phyloP scores from a whole-genome alignment of 2,113 vertebrate species.

The Petrocephalus zakoni region DNA sequence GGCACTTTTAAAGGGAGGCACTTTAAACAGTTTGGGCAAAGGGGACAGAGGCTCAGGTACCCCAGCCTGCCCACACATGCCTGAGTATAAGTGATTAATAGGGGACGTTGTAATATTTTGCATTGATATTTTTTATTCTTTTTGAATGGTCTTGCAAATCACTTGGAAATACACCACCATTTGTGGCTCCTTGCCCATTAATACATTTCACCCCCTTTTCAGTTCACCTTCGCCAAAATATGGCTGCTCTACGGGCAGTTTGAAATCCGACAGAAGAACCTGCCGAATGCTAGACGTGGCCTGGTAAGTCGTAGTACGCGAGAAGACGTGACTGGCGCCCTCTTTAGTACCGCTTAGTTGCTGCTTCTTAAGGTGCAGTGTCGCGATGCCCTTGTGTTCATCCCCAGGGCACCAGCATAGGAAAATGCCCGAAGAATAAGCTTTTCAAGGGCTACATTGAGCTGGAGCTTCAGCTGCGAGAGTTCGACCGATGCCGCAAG shows the following conservation, averaged over 20 bases:
- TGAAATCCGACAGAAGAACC: conserved; percentile 94
- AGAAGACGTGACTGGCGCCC: background rate
- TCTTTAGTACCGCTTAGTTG: background rate
- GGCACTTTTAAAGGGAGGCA: background rate
- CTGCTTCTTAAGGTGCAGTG: background rate
- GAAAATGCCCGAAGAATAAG: conserved; percentile 95
- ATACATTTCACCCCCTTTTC: conserved; percentile 36
- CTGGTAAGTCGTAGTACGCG: conserved; percentile 72
- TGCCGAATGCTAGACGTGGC: conserved; percentile 76
- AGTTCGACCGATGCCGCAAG: conserved; percentile 95
- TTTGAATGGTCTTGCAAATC: background rate
- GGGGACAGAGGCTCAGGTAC: background rate
- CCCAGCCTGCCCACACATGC: background rate
- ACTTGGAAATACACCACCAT: background rate
- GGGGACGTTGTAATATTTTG: background rate
- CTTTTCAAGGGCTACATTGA: conserved; percentile 98
- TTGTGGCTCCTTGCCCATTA: background rate
- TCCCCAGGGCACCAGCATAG: conserved; percentile 80
- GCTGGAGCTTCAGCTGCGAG: conserved; percentile 86
- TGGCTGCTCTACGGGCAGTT: conserved; percentile 90
- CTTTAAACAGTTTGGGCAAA: background rate
- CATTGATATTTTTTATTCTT: background rate
- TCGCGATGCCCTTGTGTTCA: background rate
- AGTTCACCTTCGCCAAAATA: conserved; percentile 98
- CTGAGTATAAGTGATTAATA: background rate